A percentile compares a stretch with the other conserved stretches of the same genome.
These are phyloP conservation scores for Scarus forsteni DNA, from an alignment of 2,797 vertebrate genomes.

Conservation along the genomic window DNA sequence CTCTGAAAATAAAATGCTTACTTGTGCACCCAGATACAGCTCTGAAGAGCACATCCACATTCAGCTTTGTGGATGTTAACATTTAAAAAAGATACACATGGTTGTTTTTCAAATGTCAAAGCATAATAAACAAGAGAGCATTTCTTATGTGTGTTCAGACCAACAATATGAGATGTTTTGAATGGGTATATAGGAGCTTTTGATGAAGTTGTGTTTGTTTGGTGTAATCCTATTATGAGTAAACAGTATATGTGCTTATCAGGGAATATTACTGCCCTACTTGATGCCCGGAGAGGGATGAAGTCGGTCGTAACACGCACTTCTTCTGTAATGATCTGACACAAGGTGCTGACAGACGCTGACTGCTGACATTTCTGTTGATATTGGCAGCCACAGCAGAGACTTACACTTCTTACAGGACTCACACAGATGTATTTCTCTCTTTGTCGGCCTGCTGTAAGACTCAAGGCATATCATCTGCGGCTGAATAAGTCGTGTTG, in stretches of 20 bases:
- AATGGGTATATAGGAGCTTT: slow-evolving; percentile 46
- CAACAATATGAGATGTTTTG: slow-evolving; percentile 6
- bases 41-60: slow-evolving; percentile 80
- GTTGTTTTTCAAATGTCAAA: slow-evolving; percentile 82
- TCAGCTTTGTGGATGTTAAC: slow-evolving; percentile 56
- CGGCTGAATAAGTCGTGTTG: slow-evolving; percentile 61
- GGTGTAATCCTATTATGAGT: slow-evolving; percentile 61
- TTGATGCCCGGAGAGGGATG: slow-evolving; percentile 62
- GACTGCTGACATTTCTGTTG: slow-evolving; percentile 82
- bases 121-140: slow-evolving; percentile 72
- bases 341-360: slow-evolving; percentile 72
- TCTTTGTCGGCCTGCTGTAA: slow-evolving; percentile 59
- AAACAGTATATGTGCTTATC: slow-evolving; percentile 62
- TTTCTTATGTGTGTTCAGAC: slow-evolving; percentile 38
- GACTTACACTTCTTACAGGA: slow-evolving; percentile 61
- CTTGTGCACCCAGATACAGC: slow-evolving; percentile 72
- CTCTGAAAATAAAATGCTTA: slow-evolving; percentile 76
- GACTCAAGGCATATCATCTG: slow-evolving; percentile 65
- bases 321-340: slow-evolving; percentile 72
- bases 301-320: slow-evolving; percentile 63
- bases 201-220: slow-evolving; percentile 71
- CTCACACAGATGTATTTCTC: slow-evolving; percentile 45
- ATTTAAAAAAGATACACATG: slow-evolving; percentile 69
- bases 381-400: slow-evolving; percentile 73
- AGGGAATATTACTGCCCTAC: slow-evolving; percentile 50